phyloP scores from a whole-genome alignment of 2,113 vertebrate species.

The Dipodomys spectabilis region DNA sequence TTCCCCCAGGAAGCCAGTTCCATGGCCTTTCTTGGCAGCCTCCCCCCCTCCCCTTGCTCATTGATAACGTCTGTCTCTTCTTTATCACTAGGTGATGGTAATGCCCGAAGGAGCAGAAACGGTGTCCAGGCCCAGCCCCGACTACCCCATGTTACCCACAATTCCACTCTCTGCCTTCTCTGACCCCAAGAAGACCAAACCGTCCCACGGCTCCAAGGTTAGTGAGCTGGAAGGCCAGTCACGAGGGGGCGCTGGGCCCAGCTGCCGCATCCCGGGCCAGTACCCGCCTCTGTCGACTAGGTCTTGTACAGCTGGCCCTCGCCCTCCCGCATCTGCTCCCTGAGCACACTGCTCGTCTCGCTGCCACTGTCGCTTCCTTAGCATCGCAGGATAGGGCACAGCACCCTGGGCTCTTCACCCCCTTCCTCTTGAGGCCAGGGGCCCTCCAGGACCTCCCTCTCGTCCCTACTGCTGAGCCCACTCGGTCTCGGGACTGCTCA shows the following conservation, averaged over 20 bases:
- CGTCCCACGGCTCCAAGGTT: slow-evolving; percentile 97
- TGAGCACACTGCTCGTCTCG: background rate
- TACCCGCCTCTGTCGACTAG: slow-evolving; percentile 13
- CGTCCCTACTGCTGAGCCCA: background rate
- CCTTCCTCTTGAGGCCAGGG: slow-evolving; percentile 46
- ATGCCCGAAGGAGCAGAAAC: slow-evolving; percentile 97
- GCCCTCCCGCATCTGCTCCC: slow-evolving; percentile 55
- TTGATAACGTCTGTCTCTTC: slow-evolving; percentile 77
- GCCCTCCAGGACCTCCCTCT: background rate
- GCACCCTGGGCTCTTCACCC: background rate
- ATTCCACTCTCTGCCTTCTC: slow-evolving; percentile 99
- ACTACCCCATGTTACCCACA: slow-evolving; percentile 98
- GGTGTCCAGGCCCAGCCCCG: slow-evolving; percentile 96
- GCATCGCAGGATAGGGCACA: no score
- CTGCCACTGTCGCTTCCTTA: slow-evolving; percentile 3
- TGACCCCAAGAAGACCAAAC: slow-evolving; percentile 98
- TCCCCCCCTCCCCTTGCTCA: background rate
- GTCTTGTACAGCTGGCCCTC: slow-evolving; percentile 31
- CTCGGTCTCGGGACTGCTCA: no score
- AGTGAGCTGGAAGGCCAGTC: slow-evolving; percentile 81
- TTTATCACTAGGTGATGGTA: slow-evolving; percentile 94
- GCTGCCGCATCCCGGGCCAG: slow-evolving; percentile 53
- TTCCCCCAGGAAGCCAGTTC: background rate
- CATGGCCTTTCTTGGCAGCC: background rate
- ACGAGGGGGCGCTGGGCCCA: slow-evolving; percentile 59